phyloP scores from a whole-genome alignment of 2,113 vertebrate species.

The Furnarius figulus region DNA sequence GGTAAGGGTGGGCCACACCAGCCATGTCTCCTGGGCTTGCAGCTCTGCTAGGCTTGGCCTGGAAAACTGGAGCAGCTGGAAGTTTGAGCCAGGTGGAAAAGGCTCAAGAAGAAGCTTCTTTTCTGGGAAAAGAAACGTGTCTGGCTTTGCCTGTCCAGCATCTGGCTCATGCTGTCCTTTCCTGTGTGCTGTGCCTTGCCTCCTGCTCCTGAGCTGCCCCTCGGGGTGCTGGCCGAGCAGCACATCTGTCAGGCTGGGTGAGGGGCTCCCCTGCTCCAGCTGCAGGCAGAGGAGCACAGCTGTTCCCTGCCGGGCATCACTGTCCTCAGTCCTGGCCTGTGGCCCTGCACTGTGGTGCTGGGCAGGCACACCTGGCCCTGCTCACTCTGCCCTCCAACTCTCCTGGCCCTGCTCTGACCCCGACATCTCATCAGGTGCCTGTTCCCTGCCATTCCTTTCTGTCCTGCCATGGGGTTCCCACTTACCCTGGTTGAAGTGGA shows the following conservation, averaged over 20 bases:
- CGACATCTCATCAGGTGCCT: not conserved
- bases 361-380: not conserved
- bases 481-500: not conserved
- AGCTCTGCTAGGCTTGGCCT: not conserved
- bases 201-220: not conserved
- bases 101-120: not conserved
- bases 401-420: not conserved
- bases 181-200: not conserved
- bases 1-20: slow-evolving; percentile 67
- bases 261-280: too few relatives aligned
- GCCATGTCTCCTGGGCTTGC: not conserved
- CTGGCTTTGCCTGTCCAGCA: accelerated
- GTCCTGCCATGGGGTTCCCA: not conserved
- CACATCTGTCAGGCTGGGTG: accelerated
- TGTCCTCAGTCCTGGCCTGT: accelerated
- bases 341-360: accelerated
- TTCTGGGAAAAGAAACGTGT: not conserved
- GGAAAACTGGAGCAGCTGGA: not conserved
- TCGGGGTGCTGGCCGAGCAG: not conserved
- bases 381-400: not conserved
- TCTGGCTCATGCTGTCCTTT: not conserved
- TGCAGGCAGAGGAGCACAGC: too few relatives aligned
- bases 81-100: not conserved
- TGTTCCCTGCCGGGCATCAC: too few relatives aligned
- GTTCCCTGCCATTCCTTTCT: not conserved